phyloP scores from a whole-genome alignment of 1,140 invertebrate genomes.

The Nasonia longicornis region DNA sequence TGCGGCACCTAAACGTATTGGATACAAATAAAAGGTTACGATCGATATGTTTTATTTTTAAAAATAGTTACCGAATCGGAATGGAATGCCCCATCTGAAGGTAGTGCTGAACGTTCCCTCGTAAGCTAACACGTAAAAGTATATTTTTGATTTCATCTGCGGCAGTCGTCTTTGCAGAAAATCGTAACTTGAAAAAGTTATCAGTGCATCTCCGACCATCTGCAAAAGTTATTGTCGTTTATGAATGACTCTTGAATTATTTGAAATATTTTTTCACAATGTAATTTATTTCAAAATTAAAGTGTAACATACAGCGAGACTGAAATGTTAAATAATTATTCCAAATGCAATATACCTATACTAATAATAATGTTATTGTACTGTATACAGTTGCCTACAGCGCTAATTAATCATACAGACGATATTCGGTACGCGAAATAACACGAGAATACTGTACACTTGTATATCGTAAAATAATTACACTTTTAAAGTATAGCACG shows the following conservation, averaged over 20 bases:
- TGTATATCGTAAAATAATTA: no score
- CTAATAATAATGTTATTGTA: no score
- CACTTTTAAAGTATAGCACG: no score
- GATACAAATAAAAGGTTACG: not conserved
- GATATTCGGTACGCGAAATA: not conserved
- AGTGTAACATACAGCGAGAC: slow-evolving; percentile 36
- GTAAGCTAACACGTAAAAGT: slow-evolving; percentile 58
- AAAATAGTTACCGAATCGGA: slow-evolving; percentile 53
- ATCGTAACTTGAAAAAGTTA: slow-evolving; percentile 53
- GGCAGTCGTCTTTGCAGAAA: slow-evolving; percentile 46
- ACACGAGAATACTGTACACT: no score
- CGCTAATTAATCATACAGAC: not conserved
- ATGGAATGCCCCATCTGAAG: slow-evolving; percentile 36
- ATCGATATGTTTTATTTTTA: not conserved
- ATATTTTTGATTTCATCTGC: slow-evolving; percentile 54
- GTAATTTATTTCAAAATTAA: no score
- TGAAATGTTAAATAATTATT: not conserved
- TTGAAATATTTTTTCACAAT: no score
- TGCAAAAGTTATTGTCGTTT: slow-evolving; percentile 37
- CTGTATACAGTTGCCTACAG: not conserved
- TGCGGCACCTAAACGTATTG: slow-evolving; percentile 58
- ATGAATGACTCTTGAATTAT: no score
- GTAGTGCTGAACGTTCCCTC: slow-evolving; percentile 55
- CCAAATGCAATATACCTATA: no score
- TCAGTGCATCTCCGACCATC: slow-evolving; percentile 48